A percentile compares a stretch with the other conserved stretches of the same genome.
Conservation (phyloP, 2,113 vertebrate species). For the Pholis gunnellus region DNA sequence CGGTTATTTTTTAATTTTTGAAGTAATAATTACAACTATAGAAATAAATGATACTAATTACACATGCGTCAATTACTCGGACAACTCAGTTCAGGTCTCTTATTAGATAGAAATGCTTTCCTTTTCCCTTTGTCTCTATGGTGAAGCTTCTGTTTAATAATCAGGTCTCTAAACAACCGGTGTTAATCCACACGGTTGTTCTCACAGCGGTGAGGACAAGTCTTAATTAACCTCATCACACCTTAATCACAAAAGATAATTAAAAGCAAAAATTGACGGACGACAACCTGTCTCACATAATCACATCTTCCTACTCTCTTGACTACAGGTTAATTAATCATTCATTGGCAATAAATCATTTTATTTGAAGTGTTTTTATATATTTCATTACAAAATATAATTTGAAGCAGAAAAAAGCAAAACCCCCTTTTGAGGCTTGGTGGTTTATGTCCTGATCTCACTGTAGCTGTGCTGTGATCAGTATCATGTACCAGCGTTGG, state of each 20-base stretch:
- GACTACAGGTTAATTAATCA: background rate
- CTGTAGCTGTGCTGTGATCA: background rate
- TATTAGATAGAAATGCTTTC: background rate
- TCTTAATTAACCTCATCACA: constrained; percentile 44
- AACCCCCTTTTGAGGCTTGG: no score
- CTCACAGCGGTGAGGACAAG: constrained; percentile 13
- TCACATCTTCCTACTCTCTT: background rate
- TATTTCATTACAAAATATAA: background rate
- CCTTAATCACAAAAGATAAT: constrained; percentile 53
- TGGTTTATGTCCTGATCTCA: background rate
- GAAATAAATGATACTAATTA: background rate
- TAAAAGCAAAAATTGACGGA: constrained; percentile 32
- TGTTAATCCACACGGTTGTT: constrained; percentile 20
- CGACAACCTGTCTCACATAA: constrained; percentile 3
- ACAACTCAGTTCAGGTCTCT: background rate
- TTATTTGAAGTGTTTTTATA: background rate
- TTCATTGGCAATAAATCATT: background rate
- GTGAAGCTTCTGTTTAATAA: constrained; percentile 24
- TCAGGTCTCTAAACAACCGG: constrained; percentile 31
- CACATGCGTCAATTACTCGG: background rate
- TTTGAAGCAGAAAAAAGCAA: background rate
- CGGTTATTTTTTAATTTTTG: background rate
- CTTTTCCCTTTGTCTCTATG: constrained; percentile 11
- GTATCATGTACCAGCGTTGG: background rate
- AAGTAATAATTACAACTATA: background rate